These are phyloP conservation scores for Cyphomyrus plagiostoma DNA, from an alignment of 2,113 vertebrate genomes.

Conservation along the genomic window DNA sequence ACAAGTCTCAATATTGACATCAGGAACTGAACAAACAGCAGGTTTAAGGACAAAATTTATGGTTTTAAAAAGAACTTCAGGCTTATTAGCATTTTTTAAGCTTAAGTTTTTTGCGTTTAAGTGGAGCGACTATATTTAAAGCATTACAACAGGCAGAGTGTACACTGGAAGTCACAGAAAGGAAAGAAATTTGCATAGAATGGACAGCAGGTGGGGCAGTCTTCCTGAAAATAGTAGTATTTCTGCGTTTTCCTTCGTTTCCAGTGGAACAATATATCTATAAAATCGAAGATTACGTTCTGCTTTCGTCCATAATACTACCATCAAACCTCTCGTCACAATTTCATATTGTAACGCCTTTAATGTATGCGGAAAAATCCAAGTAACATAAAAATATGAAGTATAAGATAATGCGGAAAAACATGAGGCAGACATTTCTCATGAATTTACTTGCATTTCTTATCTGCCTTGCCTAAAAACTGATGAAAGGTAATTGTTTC, in stretches of 20 bases:
- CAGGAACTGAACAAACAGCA: no score
- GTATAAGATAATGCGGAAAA: neutral
- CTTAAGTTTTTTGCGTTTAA: no score
- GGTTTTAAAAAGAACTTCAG: no score
- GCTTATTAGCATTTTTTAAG: no score
- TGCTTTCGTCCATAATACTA: neutral
- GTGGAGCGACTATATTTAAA: no score
- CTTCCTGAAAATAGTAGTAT: neutral
- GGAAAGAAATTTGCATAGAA: neutral
- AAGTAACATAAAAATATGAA: neutral
- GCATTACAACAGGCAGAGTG: no score
- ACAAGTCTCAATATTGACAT: no score
- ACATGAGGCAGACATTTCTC: neutral
- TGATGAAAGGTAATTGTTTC: constrained; percentile 30
- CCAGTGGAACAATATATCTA: neutral
- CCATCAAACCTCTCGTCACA: neutral
- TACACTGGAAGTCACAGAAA: neutral
- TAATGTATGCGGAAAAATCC: neutral
- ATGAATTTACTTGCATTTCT: constrained; percentile 33
- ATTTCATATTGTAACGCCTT: neutral
- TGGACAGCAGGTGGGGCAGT: neutral
- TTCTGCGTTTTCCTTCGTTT: neutral
- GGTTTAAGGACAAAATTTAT: no score
- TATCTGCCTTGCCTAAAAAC: constrained; percentile 43
- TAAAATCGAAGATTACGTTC: neutral